Conservation (phyloP, 2,797 vertebrate species). For the Myiotriccus ornatus region DNA sequence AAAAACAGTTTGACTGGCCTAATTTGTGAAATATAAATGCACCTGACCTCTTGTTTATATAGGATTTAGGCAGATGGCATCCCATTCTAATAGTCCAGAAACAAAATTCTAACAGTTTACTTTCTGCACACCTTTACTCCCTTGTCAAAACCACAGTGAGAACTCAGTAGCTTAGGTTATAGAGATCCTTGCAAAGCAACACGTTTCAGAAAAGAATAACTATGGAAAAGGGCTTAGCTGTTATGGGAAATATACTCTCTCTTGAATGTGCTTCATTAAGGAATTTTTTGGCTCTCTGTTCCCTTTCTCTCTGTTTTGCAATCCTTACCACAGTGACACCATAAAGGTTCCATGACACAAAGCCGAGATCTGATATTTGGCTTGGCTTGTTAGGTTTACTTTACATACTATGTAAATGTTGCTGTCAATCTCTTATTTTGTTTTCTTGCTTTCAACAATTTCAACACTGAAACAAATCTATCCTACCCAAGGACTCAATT, state of each 20-base stretch:
- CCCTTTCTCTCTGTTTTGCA: background rate
- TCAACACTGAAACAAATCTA: background rate
- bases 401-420: background rate
- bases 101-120: background rate
- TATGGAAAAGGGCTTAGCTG: background rate
- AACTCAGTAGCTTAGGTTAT: background rate
- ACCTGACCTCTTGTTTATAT: background rate
- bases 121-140: background rate
- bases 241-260: background rate
- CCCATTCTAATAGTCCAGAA: background rate
- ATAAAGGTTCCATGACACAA: background rate
- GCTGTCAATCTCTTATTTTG: background rate
- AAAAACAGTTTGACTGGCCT: background rate
- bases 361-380: background rate
- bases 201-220: background rate
- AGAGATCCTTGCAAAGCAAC: background rate
- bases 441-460: background rate
- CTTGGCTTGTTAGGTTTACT: background rate
- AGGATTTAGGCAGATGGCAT: background rate
- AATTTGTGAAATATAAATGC: background rate
- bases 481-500: accelerated
- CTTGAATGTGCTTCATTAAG: background rate
- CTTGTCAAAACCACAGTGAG: background rate
- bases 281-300: background rate
- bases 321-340: background rate